A percentile compares a stretch with the other conserved stretches of the same genome.
phyloP scores from a whole-genome alignment of 2,797 vertebrate genomes.

The Cetoscarus ocellatus region DNA sequence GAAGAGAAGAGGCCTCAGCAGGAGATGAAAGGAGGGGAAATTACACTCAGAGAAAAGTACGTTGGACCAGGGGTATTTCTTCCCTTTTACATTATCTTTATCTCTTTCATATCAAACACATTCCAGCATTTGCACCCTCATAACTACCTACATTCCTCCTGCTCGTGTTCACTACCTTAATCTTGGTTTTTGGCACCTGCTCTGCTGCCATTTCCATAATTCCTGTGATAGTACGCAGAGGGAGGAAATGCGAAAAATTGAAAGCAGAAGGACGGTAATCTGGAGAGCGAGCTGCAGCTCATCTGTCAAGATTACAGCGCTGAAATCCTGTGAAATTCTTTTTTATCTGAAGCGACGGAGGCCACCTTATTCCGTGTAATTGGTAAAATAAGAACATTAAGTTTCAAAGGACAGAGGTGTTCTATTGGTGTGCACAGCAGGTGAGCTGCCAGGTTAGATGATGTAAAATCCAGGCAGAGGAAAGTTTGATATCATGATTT shows the following conservation, averaged over 20 bases:
- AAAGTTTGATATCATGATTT: background rate
- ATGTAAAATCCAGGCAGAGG: background rate
- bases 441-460: conserved; percentile 14
- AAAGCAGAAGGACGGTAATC: conserved; percentile 39
- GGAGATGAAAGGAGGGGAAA: conserved; percentile 12
- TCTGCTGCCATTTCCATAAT: conserved; percentile 54
- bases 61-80: background rate
- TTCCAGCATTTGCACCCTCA: background rate
- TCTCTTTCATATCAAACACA: conserved; percentile 15
- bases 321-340: conserved; percentile 37
- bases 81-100: conserved; percentile 17
- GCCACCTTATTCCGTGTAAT: conserved; percentile 22
- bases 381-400: conserved; percentile 28
- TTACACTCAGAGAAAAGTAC: background rate
- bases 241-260: conserved; percentile 15
- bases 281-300: conserved; percentile 38
- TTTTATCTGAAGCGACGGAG: conserved; percentile 33
- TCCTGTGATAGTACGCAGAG: conserved; percentile 35
- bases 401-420: conserved; percentile 9
- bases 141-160: conserved; percentile 6
- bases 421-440: background rate
- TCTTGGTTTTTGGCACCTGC: conserved; percentile 27
- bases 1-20: background rate
- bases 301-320: conserved; percentile 55
- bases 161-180: conserved; percentile 36